Evolutionary conservation across 2,113 vertebrate genomes (phyloP), one percentile per base, ranked within the genome.

Genomic region (Octodon degus): DNA sequence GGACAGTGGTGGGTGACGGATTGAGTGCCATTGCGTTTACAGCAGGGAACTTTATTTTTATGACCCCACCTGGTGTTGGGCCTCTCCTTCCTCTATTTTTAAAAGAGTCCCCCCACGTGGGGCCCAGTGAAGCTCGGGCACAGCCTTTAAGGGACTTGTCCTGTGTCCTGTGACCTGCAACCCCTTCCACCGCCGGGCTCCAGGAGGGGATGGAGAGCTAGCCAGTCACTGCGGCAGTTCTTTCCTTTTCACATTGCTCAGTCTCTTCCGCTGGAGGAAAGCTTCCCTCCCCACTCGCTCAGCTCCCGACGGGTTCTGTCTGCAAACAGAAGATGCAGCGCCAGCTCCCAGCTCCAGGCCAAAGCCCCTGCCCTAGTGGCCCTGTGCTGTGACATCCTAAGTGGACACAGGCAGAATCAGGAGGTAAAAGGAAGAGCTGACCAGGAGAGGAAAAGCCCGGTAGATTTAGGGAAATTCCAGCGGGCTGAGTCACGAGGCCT

Each of bases 71-170:
- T 81, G 92, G 88, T 53, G 91, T 86, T 87, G 86, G 94, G 76
- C 77, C 81, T 97, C 77, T 96, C 53, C 79, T 94, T 86, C 89
- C 96, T 95, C 79, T 97, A 82, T 90, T 98, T 98, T 97, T 97
- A 93, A 97, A 89, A 97, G 98, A 86, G 93, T 97, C 96, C 96
- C 94, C 87, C 89, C 96, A 85, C 94, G 89, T 96, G 96, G 97
- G 93, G 80, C 96, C 94, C 94, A 93, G 97, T 90, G 90, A 17
- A 85, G 90, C 96, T 88, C 58, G 76, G 97, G 96, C 95, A 98
- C 97, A 96, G 93, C 85, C 97, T 97, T 96, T 93, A 70, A 91
- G 72, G 70, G 95, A 93, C 2, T 20, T 0, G 85, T 96, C 96
- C 89, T 94, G 76, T 0, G 85, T 96, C 96, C 89, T 94, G 76